Evolutionary conservation across 2,888 invertebrate species (phyloP).

Genomic region (Orgyia antiqua): DNA sequence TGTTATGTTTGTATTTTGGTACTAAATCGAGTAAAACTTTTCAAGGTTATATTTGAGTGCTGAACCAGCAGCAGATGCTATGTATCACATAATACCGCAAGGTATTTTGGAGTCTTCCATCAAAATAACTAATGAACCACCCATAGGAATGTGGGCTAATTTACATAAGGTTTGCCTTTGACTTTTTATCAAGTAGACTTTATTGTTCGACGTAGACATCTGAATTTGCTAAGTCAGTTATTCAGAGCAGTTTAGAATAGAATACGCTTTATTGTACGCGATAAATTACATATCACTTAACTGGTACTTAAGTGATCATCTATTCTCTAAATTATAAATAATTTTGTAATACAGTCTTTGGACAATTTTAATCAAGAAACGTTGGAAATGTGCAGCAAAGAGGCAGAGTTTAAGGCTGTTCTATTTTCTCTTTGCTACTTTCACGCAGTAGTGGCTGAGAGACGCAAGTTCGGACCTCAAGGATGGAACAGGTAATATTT

Average conservation of each 20-base stretch:
- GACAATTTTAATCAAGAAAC: slow-evolving; percentile 96
- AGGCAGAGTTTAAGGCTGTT: slow-evolving; percentile 94
- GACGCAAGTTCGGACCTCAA: slow-evolving; percentile 96
- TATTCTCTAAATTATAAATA: no score
- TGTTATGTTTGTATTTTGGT: no score
- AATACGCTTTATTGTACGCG: no score
- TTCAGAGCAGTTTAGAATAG: no score
- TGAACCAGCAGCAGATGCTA: slow-evolving; percentile 87
- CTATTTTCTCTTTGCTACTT: slow-evolving; percentile 95
- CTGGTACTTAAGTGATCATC: no score
- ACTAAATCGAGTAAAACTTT: no score
- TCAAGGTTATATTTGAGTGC: slow-evolving; percentile 89
- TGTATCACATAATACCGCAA: slow-evolving; percentile 83
- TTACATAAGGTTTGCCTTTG: slow-evolving; percentile 84
- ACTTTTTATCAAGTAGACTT: not conserved
- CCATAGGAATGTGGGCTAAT: slow-evolving; percentile 96
- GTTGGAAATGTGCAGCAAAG: slow-evolving; percentile 94
- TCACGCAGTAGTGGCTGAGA: slow-evolving; percentile 95
- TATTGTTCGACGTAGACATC: no score
- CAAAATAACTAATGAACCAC: slow-evolving; percentile 97
- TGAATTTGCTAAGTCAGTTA: no score
- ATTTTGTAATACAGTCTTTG: slow-evolving; percentile 78
- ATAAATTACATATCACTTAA: no score
- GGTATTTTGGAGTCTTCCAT: slow-evolving; percentile 95
- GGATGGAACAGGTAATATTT: slow-evolving; percentile 87